Percentiles rank a stretch among this genome's conserved stretches.
Conservation (phyloP, 2,888 invertebrate species). For the Parthenolecanium corni region DNA sequence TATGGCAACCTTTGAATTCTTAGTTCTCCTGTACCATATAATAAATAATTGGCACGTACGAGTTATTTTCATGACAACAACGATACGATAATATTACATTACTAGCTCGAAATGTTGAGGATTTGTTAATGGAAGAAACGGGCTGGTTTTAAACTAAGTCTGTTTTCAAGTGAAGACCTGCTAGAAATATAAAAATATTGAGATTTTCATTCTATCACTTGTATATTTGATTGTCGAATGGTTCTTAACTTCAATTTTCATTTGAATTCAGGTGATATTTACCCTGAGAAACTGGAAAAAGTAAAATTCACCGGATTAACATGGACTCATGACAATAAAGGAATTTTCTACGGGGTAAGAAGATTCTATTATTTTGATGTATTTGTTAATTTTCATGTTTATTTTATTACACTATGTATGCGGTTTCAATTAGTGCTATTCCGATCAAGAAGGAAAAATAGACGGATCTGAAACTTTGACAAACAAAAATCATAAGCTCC, state of each 20-base stretch:
- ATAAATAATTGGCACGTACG: no score
- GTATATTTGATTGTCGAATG: neutral
- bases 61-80: no score
- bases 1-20: no score
- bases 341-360: conserved; percentile 82
- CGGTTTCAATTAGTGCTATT: conserved; percentile 57
- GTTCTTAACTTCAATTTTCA: neutral
- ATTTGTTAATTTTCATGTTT: neutral
- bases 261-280: conserved; percentile 64
- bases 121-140: no score
- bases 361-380: neutral
- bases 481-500: conserved; percentile 83
- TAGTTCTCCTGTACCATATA: no score
- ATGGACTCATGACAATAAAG: conserved; percentile 91
- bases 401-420: neutral
- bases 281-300: conserved; percentile 76
- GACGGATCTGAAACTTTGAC: conserved; percentile 85
- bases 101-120: no score
- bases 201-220: neutral
- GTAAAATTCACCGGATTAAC: conserved; percentile 84
- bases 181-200: neutral
- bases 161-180: neutral
- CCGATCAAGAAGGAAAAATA: conserved; percentile 65
- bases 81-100: no score
- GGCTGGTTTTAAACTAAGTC: no score